Percentiles rank a stretch among this genome's conserved stretches.
These are phyloP conservation scores for Galemys pyrenaicus DNA, from an alignment of 2,113 vertebrate genomes.

Conservation along the genomic window DNA sequence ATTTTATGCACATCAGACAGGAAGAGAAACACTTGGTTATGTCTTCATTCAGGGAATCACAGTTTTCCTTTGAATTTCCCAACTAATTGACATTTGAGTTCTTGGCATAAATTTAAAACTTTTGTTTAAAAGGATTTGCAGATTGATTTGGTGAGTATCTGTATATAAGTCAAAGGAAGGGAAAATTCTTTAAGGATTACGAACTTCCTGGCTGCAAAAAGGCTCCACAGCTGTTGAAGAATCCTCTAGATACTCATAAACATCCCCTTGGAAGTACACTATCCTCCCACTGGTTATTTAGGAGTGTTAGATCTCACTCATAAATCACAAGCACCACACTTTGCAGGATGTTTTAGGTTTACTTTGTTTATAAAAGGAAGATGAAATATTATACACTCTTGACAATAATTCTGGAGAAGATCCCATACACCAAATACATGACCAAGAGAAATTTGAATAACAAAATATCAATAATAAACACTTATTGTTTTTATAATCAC, in stretches of 20 bases:
- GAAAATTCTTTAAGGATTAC: slow-evolving; percentile 63
- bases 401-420: slow-evolving; percentile 28
- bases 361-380: slow-evolving; percentile 32
- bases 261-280: slow-evolving; percentile 5
- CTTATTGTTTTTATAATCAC: not conserved
- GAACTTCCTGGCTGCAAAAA: slow-evolving; percentile 74
- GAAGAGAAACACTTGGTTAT: not conserved
- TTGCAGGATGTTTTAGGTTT: not conserved
- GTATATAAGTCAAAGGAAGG: slow-evolving; percentile 43
- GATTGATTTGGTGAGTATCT: slow-evolving; percentile 44
- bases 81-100: slow-evolving; percentile 36
- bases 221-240: slow-evolving; percentile 48
- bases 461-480: not conserved
- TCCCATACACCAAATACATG: not conserved
- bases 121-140: slow-evolving; percentile 53
- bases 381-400: not conserved
- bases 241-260: slow-evolving; percentile 70
- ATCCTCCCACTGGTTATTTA: not conserved
- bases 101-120: slow-evolving; percentile 65
- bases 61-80: slow-evolving; percentile 40
- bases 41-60: not conserved
- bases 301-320: slow-evolving; percentile 36
- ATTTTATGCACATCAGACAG: not conserved
- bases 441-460: not conserved
- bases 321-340: not conserved